phyloP scores from a whole-genome alignment of 2,113 vertebrate species.

The Cyrtonyx montezumae region DNA sequence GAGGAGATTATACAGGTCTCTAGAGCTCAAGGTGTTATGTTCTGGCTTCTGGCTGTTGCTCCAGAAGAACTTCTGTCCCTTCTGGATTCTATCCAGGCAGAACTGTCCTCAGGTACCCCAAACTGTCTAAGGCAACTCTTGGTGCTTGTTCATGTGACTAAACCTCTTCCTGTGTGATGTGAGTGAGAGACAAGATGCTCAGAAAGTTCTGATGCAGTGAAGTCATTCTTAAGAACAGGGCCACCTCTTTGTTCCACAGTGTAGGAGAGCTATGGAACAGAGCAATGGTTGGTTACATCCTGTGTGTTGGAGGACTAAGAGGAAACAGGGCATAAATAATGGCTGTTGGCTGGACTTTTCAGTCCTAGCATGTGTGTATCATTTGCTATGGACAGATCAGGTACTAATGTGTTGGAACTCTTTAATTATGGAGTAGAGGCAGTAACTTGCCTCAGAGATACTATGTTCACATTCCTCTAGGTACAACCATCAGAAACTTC shows the following conservation, averaged over 20 bases:
- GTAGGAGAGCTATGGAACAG: fast-evolving
- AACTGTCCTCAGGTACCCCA: fast-evolving
- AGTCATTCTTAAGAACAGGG: background rate
- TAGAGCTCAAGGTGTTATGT: background rate
- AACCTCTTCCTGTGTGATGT: fast-evolving
- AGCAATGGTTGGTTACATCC: background rate
- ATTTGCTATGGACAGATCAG: background rate
- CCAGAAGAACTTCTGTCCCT: background rate
- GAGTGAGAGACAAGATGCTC: background rate
- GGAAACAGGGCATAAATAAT: background rate
- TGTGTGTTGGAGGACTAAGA: fast-evolving
- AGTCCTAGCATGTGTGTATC: background rate
- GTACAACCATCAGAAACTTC: background rate
- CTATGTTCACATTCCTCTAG: background rate
- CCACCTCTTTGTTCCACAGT: background rate
- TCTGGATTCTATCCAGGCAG: background rate
- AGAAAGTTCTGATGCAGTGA: background rate
- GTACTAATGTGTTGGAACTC: background rate
- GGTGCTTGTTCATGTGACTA: background rate
- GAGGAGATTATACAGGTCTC: background rate
- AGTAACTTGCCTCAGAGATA: background rate
- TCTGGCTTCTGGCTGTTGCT: background rate
- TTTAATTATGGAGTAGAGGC: background rate
- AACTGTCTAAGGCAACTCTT: fast-evolving
- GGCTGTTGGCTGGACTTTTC: fast-evolving